phyloP scores from a whole-genome alignment of 1,140 invertebrate species.

The Cyphomyrmex costatus region DNA sequence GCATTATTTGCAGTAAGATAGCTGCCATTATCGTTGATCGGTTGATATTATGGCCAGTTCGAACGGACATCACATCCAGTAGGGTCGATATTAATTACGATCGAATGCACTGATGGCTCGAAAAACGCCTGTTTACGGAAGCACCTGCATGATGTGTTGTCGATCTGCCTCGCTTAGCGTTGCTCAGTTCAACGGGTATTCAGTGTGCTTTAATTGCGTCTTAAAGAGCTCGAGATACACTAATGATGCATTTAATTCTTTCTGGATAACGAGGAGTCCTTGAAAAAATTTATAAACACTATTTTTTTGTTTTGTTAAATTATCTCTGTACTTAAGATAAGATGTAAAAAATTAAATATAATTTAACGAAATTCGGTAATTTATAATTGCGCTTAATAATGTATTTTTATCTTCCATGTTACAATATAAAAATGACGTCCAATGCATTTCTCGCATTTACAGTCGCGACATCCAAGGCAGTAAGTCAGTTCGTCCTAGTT shows the following conservation, averaged over 20 bases:
- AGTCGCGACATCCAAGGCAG: background rate
- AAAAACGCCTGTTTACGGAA: constrained; percentile 58
- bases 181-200: background rate
- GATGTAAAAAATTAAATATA: background rate
- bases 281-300: background rate
- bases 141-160: background rate
- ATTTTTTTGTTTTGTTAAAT: background rate
- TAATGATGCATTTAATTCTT: background rate
- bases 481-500: constrained; percentile 37
- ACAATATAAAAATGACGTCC: background rate
- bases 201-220: constrained; percentile 44
- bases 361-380: background rate
- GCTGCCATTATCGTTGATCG: constrained; percentile 35
- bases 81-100: constrained; percentile 54
- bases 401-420: background rate
- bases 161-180: background rate
- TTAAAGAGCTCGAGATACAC: constrained; percentile 11
- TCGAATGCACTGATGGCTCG: constrained; percentile 34
- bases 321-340: background rate
- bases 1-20: constrained; percentile 63
- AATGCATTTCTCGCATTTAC: background rate
- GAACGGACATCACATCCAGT: constrained; percentile 10
- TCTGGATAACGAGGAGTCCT: background rate
- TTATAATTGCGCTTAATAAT: background rate
- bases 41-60: constrained; percentile 25